phyloP scores from a whole-genome alignment of 2,888 invertebrate species.

The Synanthedon vespiformis region DNA sequence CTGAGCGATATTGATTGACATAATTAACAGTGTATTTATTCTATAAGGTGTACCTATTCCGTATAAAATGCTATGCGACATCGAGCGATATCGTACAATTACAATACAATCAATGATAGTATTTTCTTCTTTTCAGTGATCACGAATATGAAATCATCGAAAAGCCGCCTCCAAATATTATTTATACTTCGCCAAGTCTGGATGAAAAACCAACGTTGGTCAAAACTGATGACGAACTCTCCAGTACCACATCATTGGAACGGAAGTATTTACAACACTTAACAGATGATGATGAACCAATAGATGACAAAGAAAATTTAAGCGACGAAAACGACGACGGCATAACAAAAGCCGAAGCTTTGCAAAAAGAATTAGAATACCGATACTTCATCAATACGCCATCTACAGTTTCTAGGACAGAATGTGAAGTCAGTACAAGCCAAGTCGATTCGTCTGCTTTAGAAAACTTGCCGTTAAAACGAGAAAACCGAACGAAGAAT shows the following conservation, averaged over 20 bases:
- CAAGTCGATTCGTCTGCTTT: slow-evolving; percentile 77
- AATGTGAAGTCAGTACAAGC: slow-evolving; percentile 74
- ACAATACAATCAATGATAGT: neutral
- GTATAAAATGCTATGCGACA: no score
- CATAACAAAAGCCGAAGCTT: slow-evolving; percentile 56
- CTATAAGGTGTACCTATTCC: neutral
- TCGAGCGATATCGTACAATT: no score
- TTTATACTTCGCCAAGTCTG: slow-evolving; percentile 41
- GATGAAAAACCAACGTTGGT: slow-evolving; percentile 43
- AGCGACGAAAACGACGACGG: slow-evolving; percentile 31
- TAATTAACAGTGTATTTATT: neutral
- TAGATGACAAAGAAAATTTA: slow-evolving; percentile 39
- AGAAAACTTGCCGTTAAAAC: slow-evolving; percentile 73
- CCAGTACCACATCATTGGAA: slow-evolving; percentile 63
- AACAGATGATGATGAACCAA: slow-evolving; percentile 57
- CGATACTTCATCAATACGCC: slow-evolving; percentile 72
- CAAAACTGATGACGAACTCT: slow-evolving; percentile 62
- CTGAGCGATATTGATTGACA: slow-evolving; percentile 19
- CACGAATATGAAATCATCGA: slow-evolving; percentile 94
- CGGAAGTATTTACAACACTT: slow-evolving; percentile 60
- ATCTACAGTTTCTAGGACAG: slow-evolving; percentile 72
- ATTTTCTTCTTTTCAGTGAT: slow-evolving; percentile 75
- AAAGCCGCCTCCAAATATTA: slow-evolving; percentile 69
- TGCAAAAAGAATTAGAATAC: slow-evolving; percentile 75
- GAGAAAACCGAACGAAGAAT: slow-evolving; percentile 67